Evolutionary conservation across 2,888 invertebrate genomes (phyloP).

Genomic region (Cataglyphis cursor): DNA sequence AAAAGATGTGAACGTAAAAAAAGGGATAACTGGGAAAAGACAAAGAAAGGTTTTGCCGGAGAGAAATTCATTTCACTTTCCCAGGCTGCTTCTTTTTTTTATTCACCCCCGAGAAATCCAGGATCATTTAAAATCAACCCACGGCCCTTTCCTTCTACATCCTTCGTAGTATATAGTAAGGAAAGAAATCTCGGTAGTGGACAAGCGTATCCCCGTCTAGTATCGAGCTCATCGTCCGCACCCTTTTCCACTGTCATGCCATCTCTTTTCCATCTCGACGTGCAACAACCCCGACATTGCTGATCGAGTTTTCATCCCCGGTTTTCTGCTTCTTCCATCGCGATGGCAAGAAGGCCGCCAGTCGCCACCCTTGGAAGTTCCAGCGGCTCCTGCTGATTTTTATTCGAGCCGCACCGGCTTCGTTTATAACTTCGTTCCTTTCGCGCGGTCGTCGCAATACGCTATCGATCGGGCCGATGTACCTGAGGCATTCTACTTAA

Average conservation of each 20-base stretch:
- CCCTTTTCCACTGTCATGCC: conserved; percentile 20
- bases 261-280: conserved; percentile 40
- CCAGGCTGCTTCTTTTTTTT: conserved; percentile 59
- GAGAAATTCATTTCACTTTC: conserved; percentile 80
- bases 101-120: conserved; percentile 73
- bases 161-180: conserved; percentile 56
- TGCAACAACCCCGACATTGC: conserved; percentile 64
- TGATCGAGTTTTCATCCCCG: conserved; percentile 81
- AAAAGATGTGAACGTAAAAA: conserved; percentile 15
- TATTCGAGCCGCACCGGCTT: conserved; percentile 78
- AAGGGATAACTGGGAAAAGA: conserved; percentile 10
- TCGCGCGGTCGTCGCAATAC: conserved; percentile 62
- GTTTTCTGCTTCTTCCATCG: conserved; percentile 62
- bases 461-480: conserved; percentile 46
- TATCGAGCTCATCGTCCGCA: conserved; percentile 56
- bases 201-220: conserved; percentile 59
- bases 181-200: conserved; percentile 73
- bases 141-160: conserved; percentile 63
- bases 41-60: conserved; percentile 50
- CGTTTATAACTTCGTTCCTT: conserved; percentile 78
- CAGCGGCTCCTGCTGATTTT: conserved; percentile 73
- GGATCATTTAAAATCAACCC: conserved; percentile 81
- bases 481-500: conserved; percentile 41
- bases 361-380: conserved; percentile 59
- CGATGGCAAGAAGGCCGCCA: conserved; percentile 50